Evolutionary conservation across 2,113 vertebrate genomes (phyloP), one percentile per base, ranked within the genome.

Genomic region (Gopherus evgoodei): DNA sequence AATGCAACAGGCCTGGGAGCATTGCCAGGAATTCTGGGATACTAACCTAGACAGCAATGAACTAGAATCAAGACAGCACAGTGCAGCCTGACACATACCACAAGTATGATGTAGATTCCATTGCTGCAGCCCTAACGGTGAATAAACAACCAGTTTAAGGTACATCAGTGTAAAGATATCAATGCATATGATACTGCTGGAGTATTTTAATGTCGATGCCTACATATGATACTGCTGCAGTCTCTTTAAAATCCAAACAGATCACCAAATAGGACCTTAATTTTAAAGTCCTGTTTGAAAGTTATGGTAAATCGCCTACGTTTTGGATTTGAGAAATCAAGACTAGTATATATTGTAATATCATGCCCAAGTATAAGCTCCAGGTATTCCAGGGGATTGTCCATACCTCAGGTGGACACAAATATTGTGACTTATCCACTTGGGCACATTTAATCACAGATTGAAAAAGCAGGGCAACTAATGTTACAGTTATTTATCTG

Each of bases 401-500:
- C 81, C 42, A 87, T 90, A 83, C 50, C 31, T 35, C 90, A 92
- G 91, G 54, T 27, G 79, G 24, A 44, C 12, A 62, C 83, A 72
- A 54, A 65, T 16, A 25, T 49, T 90, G 56, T 57, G 89, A 53
- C 91, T 42, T 85, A 84, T 76, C 86, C 96, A 79, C 38, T 17
- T 89, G 92, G 94, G 57, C 93, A 91, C 54, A 89, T 50, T 6
- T 42, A 95, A 88, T 9, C 65, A 87, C 62, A 88, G 78, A 88
- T 95, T 65, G 72, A 81, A 92, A 86, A 47, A 91, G 11, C 42
- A 85, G 89, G 92, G 94, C 92, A 96, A 81, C 94, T 92, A 97
- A 96, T 93, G 96, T 93, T 96, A 69, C 35, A 14, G 72, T 44
- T 94, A 92, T 94, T 97, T 96, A 47, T 92, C 92, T 94, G 21